Base-by-base conservation (phyloP, 2,888 invertebrate genomes). In the Hololepta plana region DNA sequence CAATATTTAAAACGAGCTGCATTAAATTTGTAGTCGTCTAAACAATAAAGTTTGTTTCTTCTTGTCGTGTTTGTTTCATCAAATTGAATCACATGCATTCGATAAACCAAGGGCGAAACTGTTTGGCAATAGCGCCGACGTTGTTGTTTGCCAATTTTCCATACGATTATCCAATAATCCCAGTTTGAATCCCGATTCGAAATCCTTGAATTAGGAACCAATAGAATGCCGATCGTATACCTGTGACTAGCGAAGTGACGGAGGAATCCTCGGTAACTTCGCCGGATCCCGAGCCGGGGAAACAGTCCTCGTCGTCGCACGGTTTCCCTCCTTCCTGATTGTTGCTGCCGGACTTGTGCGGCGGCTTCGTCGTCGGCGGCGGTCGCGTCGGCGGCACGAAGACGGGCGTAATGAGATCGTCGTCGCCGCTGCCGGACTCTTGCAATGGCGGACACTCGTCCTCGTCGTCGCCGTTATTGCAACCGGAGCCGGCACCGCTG, bases 371-470 rank as follows among this genome's bases (percentile, higher is more conserved):
- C 2, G 73, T 70, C 12, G 65, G 50, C 6, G 74, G 73, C 8
- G 77, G 77, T 39, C 67, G 63, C 15, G 75, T 73, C 2, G 84
- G 76, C 2, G 84, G 82, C 8, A 85, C 77, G 50, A 85, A 87
- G 2, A 90, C 85, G 0, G 91, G 88, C 1, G 87, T 90, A 38
- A 91, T 87, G 29, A 93, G 67, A 49, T 90, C 90, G 49, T 91
- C 90, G 35, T 84, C 84, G 20, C 81, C 77, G 2, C 51, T 50
- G 6, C 79, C 81, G 2, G 74, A 69, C 40, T 84, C 82, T 16
- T 79, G 79, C 15, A 80, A 62, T 7, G 85, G 82, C 2, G 73
- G 70, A 47, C 90, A 90, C 38, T 88, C 88, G 43, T 88, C 90
- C 49, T 91, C 90, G 43, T 68, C 68, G 45, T 88, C 90, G 42